Conservation (phyloP, 2,888 invertebrate genomes). For the Tubulanus polymorphus region DNA sequence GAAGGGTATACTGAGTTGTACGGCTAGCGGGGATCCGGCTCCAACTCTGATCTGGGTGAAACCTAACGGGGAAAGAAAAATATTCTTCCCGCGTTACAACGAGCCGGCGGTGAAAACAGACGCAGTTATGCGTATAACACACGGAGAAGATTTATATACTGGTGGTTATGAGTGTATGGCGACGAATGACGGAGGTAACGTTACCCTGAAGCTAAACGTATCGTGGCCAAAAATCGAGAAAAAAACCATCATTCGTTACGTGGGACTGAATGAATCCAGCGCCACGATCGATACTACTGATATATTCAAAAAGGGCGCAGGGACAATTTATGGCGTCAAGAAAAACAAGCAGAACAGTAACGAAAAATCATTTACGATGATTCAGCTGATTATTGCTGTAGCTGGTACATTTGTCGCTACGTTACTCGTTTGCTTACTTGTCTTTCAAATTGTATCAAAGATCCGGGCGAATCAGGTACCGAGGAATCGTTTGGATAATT, state of each 20-base stretch:
- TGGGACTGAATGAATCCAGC: neutral
- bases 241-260: neutral
- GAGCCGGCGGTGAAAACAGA: constrained; percentile 30
- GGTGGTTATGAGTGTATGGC: constrained; percentile 48
- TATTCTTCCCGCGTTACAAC: constrained; percentile 28
- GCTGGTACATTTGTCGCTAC: constrained; percentile 49
- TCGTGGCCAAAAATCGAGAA: constrained; percentile 31
- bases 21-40: constrained; percentile 47
- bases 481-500: neutral
- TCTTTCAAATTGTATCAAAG: constrained; percentile 27
- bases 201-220: constrained; percentile 48
- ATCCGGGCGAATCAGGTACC: neutral
- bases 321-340: neutral
- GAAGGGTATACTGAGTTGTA: constrained; percentile 41
- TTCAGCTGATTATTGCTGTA: constrained; percentile 49
- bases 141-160: constrained; percentile 27
- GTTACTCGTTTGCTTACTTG: constrained; percentile 39
- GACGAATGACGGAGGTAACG: constrained; percentile 49
- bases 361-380: constrained; percentile 32
- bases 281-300: neutral
- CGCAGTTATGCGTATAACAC: constrained; percentile 37
- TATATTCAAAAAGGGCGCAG: neutral
- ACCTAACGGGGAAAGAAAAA: constrained; percentile 39
- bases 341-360: neutral
- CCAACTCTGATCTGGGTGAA: constrained; percentile 49